A percentile compares a stretch with the other conserved stretches of the same genome.
Conservation (phyloP, 2,888 invertebrate species). For the Cryptocephalus moraei region DNA sequence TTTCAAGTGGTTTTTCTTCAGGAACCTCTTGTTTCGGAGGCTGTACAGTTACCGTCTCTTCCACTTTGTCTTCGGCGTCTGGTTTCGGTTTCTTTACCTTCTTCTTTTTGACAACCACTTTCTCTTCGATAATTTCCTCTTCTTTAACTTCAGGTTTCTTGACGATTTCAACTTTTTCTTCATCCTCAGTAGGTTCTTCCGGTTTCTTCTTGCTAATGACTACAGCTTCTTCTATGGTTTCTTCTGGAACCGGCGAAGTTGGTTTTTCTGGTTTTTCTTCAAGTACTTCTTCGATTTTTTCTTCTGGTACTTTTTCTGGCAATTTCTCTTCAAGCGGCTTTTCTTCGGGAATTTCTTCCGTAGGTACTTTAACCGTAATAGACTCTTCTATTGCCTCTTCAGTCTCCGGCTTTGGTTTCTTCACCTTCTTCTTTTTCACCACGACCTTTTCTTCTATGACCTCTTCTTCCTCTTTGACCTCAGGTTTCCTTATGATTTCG, state of each 20-base stretch:
- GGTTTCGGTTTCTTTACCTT: constrained; percentile 6
- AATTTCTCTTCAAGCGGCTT: not conserved
- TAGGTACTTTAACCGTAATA: not conserved
- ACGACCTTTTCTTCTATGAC: constrained; percentile 4
- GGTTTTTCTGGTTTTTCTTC: constrained; percentile 8
- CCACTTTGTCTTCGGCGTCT: not conserved
- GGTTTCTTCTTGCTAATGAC: constrained; percentile 11
- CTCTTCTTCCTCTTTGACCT: constrained; percentile 4
- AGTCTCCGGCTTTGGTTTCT: constrained; percentile 3
- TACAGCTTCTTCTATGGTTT: constrained; percentile 13
- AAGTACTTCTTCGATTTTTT: constrained; percentile 13
- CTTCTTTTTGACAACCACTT: constrained; percentile 11
- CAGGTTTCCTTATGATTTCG: not conserved
- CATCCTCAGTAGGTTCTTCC: constrained; percentile 9
- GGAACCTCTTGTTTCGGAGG: constrained; percentile 6
- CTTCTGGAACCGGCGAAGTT: constrained; percentile 1
- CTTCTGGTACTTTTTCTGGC: constrained; percentile 12
- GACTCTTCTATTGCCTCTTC: not conserved
- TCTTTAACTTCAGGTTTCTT: constrained; percentile 3
- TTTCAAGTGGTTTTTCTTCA: not conserved
- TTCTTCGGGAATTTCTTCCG: not conserved
- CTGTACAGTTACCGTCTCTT: not conserved
- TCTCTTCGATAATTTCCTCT: constrained; percentile 4
- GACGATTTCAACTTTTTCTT: constrained; percentile 3
- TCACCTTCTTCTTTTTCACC: constrained; percentile 11